Conservation (phyloP, 2,888 invertebrate genomes). For the Spilarctia lutea region DNA sequence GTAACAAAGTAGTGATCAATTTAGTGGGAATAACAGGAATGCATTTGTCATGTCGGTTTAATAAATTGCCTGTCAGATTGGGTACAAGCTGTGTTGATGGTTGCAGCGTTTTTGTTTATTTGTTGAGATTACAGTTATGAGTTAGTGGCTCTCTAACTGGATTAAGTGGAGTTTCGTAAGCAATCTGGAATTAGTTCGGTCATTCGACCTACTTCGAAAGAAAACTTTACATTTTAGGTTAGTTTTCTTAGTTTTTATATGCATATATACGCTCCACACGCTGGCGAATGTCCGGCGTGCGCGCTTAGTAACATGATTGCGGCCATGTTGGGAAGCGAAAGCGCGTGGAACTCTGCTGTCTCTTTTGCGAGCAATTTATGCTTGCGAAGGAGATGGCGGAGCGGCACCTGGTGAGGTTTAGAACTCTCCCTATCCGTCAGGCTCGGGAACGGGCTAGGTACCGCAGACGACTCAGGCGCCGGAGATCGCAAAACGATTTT, state of each 20-base stretch:
- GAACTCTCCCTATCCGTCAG: too few relatives aligned
- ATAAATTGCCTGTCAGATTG: constrained; percentile 58
- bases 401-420: too few relatives aligned
- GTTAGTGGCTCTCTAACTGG: constrained; percentile 28
- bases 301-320: too few relatives aligned
- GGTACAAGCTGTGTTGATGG: constrained; percentile 52
- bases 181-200: neutral
- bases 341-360: too few relatives aligned
- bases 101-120: constrained; percentile 33
- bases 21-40: constrained; percentile 51
- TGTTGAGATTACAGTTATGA: constrained; percentile 24
- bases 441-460: too few relatives aligned
- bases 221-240: neutral
- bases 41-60: constrained; percentile 55
- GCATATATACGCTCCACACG: neutral
- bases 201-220: neutral
- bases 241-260: neutral
- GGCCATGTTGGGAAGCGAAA: too few relatives aligned
- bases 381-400: too few relatives aligned
- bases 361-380: too few relatives aligned
- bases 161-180: constrained; percentile 24
- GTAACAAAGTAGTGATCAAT: constrained; percentile 61
- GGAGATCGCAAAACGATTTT: too few relatives aligned
- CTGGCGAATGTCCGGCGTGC: too few relatives aligned
- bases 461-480: too few relatives aligned